These are phyloP conservation scores for Linnaemya tessellans DNA, from an alignment of 2,888 invertebrate species.

Conservation along the genomic window DNA sequence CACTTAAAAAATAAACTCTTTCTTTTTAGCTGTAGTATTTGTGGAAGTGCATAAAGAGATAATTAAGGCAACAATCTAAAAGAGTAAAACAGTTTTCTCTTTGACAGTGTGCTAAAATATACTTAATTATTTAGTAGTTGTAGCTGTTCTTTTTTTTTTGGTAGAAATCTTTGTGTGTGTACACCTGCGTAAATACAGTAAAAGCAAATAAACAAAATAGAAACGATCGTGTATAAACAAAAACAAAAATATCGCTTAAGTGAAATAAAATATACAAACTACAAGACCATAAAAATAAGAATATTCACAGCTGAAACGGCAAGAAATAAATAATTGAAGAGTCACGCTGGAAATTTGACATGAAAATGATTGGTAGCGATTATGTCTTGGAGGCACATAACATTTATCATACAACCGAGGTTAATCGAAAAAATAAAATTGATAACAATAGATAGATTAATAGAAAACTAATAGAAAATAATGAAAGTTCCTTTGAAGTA, in stretches of 20 bases:
- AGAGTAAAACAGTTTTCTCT: conserved; percentile 45
- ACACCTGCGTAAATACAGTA: conserved; percentile 65
- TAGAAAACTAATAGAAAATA: conserved; percentile 49
- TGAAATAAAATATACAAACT: conserved; percentile 51
- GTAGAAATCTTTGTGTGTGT: conserved; percentile 24
- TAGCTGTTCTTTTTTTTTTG: conserved; percentile 18
- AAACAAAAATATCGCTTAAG: conserved; percentile 68
- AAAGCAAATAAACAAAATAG: conserved; percentile 38
- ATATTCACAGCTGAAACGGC: conserved; percentile 10
- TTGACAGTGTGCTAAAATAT: background rate
- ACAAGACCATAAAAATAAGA: conserved; percentile 25
- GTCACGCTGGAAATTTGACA: conserved; percentile 73
- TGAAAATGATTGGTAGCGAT: conserved; percentile 90
- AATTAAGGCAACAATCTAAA: background rate
- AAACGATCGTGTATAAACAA: conserved; percentile 57
- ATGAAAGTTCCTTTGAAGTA: conserved; percentile 44
- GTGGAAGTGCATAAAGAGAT: background rate
- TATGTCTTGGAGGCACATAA: conserved; percentile 94
- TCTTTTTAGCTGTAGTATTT: conserved; percentile 27
- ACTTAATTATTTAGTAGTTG: conserved; percentile 42
- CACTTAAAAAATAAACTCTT: conserved; percentile 10
- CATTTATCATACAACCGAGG: conserved; percentile 95
- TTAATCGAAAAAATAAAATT: conserved; percentile 79
- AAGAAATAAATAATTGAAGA: conserved; percentile 39
- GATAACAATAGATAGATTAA: conserved; percentile 16